A percentile compares a stretch with the other conserved stretches of the same genome.
phyloP scores from a whole-genome alignment of 2,113 vertebrate species.

The Panurus biarmicus region DNA sequence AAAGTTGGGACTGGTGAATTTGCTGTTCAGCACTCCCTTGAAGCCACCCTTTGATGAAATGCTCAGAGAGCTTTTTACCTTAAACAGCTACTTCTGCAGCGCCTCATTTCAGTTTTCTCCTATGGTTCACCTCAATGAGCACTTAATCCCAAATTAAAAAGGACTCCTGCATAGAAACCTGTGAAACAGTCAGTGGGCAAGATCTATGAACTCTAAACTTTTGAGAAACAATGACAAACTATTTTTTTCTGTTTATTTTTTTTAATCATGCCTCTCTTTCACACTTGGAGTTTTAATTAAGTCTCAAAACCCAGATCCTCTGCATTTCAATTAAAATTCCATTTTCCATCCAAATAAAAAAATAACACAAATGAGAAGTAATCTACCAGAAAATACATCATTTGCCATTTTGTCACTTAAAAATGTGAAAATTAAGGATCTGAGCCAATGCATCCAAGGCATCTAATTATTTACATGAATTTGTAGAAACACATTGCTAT shows the following conservation, averaged over 20 bases:
- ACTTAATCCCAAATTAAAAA: conserved; percentile 18
- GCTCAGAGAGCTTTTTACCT: background rate
- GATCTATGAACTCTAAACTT: background rate
- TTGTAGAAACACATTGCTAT: background rate
- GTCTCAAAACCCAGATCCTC: background rate
- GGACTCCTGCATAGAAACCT: background rate
- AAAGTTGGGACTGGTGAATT: background rate
- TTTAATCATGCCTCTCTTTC: background rate
- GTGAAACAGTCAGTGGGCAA: background rate
- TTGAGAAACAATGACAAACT: background rate
- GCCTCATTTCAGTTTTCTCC: background rate
- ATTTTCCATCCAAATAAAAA: background rate
- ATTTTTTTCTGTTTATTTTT: background rate
- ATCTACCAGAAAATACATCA: background rate
- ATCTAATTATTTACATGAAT: background rate
- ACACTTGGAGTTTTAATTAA: background rate
- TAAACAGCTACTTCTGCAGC: background rate
- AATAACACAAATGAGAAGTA: background rate
- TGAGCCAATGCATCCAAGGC: background rate
- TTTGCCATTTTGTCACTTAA: background rate
- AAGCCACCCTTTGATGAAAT: conserved; percentile 9
- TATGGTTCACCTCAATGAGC: background rate
- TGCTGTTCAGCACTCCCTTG: background rate
- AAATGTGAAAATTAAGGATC: background rate
- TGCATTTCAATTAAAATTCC: background rate